Base-by-base conservation (phyloP, 2,113 vertebrate species). In the Hyperopisus bebe region DNA sequence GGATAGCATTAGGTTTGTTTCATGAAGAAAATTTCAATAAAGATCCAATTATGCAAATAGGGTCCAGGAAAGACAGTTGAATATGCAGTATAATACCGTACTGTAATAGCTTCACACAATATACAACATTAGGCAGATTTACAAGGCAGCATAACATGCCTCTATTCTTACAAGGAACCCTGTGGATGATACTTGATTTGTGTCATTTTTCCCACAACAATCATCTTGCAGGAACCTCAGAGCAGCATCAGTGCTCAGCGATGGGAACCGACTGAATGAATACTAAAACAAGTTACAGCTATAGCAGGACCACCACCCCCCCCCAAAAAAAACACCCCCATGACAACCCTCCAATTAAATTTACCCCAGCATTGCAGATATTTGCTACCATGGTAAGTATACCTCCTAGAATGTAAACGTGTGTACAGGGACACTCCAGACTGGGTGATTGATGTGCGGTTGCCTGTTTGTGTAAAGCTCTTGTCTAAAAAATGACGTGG, bases 31-130 rank as follows among this genome's bases (percentile, higher is more conserved):
- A 96, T 97, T 98, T 97, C 97, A 96, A 97, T 97, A 94, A 96
- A 97, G 95, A 97, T 98, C 97, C 97, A 98, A 97, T 98, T 97
- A 98, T 98, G 97, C 96, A 98, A 97, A 98, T 97, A 89, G 95
- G 94, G 95, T 96, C 96, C 95, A 95, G 94, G 95, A 96, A 93
- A 96, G 96, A 95, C 96, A 96, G 97, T 93, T 96, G 97, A 97
- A 97, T 97, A 95, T 94, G 95, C 95, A 95, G 88, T 95, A 96
- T 95, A 96, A 96, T 93, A 96, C 95, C 95, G 96, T 96, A 96
- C 96, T 95, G 96, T 97, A 96, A 96, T 96, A 96, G 95, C 97
- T 97, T 95, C 94, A 94, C 94, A 96, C 97, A 97, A 97, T 94
- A 95, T 97, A 96, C 95, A 94, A 95, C 96, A 94, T 94, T 93